Evolutionary conservation across 1,140 invertebrate genomes (phyloP).

Genomic region (Plutomurus gul): DNA sequence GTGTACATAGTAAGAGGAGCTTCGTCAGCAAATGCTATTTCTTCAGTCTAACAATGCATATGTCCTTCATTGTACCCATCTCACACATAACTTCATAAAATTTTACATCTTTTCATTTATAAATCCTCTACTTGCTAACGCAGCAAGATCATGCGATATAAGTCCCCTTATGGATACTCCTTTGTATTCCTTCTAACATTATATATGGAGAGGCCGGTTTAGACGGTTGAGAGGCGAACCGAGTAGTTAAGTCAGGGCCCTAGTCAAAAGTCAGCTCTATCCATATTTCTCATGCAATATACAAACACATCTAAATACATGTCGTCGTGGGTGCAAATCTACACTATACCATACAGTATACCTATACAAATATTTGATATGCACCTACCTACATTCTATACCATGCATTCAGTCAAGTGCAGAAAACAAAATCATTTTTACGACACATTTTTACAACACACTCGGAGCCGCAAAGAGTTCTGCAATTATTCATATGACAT

Average conservation of each 20-base stretch:
- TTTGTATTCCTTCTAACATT: too few species aligned
- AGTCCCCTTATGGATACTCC: neutral
- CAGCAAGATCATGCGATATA: too few species aligned
- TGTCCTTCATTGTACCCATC: neutral
- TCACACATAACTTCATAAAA: too few species aligned
- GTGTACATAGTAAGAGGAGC: neutral
- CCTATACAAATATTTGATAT: neutral
- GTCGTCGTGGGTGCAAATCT: too few species aligned
- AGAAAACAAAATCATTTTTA: slow-evolving; percentile 24
- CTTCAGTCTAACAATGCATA: neutral
- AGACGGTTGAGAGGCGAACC: too few species aligned
- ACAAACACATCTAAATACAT: too few species aligned
- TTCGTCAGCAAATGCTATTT: slow-evolving; percentile 1
- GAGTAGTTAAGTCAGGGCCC: too few species aligned
- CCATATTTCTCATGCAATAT: too few species aligned
- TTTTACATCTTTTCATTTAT: neutral
- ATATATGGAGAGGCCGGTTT: too few species aligned
- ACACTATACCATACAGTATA: too few species aligned
- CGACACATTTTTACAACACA: slow-evolving; percentile 20
- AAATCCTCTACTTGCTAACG: neutral
- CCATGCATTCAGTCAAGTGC: neutral
- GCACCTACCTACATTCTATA: neutral
- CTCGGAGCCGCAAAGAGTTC: slow-evolving; percentile 15
- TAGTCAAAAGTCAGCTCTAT: too few species aligned
- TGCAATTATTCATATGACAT: slow-evolving; percentile 19